Base-by-base conservation (phyloP, 1,140 invertebrate species). In the Coenobita brevimanus region DNA sequence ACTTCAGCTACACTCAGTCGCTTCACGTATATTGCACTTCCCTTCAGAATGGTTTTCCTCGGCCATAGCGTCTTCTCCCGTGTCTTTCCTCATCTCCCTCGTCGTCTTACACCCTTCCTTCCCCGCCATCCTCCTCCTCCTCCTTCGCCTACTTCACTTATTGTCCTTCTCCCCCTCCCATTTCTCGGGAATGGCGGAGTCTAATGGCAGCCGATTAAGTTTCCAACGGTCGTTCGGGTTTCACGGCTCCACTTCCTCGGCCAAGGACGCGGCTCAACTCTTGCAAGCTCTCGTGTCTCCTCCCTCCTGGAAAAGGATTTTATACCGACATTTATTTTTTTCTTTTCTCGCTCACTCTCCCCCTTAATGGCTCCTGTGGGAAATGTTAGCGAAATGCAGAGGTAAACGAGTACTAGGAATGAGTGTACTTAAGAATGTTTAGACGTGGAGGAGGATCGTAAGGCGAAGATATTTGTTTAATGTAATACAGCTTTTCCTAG, bases 191-290 rank as follows among this genome's bases (percentile, higher is more conserved):
- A 85, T 85, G 83, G 83, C 83, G 73, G 83, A 85, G 83, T 85
- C 83, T 85, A 85, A 85, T 85, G 83, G 83, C 83, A 85, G 78
- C 83, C 83, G 83, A 85, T 85, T 85, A 85, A 85, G 83, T 85
- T 85, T 85, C 83, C 83, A 85, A 85, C 83, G 83, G 83, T 85
- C 83, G 83, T 85, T 85, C 83, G 73, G 83, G 83, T 85, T 85
- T 85, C 83, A 85, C 83, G 83, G 83, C 83, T 85, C 83, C 83
- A 85, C 83, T 85, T 85, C 83, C 83, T 78, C 83, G 83, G 71
- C 83, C 83, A 85, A 85, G 83, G 83, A 85, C 83, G 83, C 57
- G 82, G 54, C 71, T 78, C 73, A 62, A 41, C 73, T 78, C 83
- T 78, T 78, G 71, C 73, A 76, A 76, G 46, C 69, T 75, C 82